Conservation (phyloP, 2,888 invertebrate genomes). For the Oasisia sp. region DNA sequence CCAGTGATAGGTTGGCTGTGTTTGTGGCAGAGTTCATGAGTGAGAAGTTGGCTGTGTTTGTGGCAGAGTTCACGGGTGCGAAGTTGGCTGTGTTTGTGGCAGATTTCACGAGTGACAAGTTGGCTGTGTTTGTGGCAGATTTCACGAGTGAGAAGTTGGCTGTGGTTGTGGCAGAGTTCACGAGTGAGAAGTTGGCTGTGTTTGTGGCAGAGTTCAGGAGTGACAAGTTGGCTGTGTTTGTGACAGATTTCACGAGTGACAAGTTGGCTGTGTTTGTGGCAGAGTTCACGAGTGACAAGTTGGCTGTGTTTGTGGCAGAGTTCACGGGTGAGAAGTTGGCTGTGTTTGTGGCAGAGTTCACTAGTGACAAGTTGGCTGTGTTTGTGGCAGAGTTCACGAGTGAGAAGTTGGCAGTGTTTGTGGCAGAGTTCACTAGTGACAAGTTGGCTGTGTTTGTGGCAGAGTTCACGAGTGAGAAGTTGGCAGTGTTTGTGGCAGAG, state of each 20-base stretch:
- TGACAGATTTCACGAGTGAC: background rate
- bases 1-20: background rate
- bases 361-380: background rate
- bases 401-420: conserved; percentile 14
- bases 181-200: background rate
- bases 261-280: conserved; percentile 19
- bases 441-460: conserved; percentile 19
- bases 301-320: conserved; percentile 18
- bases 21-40: background rate
- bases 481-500: conserved; percentile 19
- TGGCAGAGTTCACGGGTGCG: background rate
- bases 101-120: background rate
- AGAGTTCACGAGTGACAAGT: background rate
- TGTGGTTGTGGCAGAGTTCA: background rate
- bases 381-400: background rate
- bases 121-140: conserved; percentile 7
- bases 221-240: conserved; percentile 18
- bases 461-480: background rate
- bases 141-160: background rate
- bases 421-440: background rate
- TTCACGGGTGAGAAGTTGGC: background rate
- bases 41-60: conserved; percentile 18
- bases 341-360: background rate
- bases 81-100: conserved; percentile 19
- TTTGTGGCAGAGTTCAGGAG: background rate